A percentile compares a stretch with the other conserved stretches of the same genome.
Conservation (phyloP, 2,888 invertebrate genomes). For the Marasmarcha lunaedactyla region DNA sequence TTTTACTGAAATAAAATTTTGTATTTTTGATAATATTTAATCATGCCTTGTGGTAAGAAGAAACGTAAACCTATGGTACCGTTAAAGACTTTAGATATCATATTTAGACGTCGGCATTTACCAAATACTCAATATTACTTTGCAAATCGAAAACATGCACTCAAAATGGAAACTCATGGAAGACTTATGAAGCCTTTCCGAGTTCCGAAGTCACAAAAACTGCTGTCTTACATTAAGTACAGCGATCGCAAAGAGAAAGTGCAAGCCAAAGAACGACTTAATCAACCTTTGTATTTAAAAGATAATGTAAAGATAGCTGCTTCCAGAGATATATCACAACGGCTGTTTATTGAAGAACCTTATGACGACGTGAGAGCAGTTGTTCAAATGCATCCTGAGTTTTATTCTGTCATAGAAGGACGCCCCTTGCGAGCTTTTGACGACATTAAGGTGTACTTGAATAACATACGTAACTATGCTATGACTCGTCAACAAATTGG, state of each 20-base stretch:
- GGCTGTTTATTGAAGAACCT: slow-evolving; percentile 70
- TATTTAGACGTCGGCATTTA: slow-evolving; percentile 55
- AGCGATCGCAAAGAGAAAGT: slow-evolving; percentile 51
- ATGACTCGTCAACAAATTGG: slow-evolving; percentile 62
- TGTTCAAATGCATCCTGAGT: slow-evolving; percentile 74
- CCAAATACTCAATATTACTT: slow-evolving; percentile 60
- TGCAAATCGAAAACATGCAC: slow-evolving; percentile 45
- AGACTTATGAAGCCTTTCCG: slow-evolving; percentile 34
- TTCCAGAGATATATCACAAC: slow-evolving; percentile 62
- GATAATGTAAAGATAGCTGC: slow-evolving; percentile 53
- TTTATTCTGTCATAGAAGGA: slow-evolving; percentile 73
- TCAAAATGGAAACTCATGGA: slow-evolving; percentile 20
- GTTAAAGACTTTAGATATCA: slow-evolving; percentile 50
- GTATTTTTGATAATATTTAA: background rate
- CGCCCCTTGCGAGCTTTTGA: slow-evolving; percentile 70
- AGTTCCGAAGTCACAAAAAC: slow-evolving; percentile 49
- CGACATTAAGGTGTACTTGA: slow-evolving; percentile 69
- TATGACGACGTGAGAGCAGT: slow-evolving; percentile 68
- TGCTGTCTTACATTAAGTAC: slow-evolving; percentile 56
- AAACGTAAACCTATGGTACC: slow-evolving; percentile 52
- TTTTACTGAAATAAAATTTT: too few species aligned
- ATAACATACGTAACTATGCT: slow-evolving; percentile 59
- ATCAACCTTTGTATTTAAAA: slow-evolving; percentile 43
- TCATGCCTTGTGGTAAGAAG: slow-evolving; percentile 19
- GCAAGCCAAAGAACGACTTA: slow-evolving; percentile 27